A percentile compares a stretch with the other conserved stretches of the same genome.
These are phyloP conservation scores for Pristis pectinata DNA, from an alignment of 2,797 vertebrate genomes.

Conservation along the genomic window DNA sequence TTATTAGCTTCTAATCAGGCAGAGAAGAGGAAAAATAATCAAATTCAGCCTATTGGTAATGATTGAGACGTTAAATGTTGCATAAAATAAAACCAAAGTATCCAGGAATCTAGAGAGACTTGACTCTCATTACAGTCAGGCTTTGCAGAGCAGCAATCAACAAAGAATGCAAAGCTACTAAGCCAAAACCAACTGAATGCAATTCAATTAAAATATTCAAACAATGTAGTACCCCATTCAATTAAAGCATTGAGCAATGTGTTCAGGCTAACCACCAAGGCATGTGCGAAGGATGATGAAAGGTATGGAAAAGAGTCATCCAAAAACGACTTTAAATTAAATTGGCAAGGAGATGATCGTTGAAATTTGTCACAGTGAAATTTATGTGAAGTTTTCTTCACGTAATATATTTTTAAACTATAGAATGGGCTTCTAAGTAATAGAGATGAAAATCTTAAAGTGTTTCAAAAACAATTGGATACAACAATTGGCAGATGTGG, in stretches of 20 bases:
- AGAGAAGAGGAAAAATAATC: background rate
- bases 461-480: too few species aligned
- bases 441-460: background rate
- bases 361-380: background rate
- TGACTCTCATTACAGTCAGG: background rate
- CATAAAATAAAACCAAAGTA: background rate
- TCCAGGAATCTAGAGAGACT: background rate
- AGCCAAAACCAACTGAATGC: background rate
- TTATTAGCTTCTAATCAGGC: background rate
- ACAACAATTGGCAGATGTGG: too few species aligned
- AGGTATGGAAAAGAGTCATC: background rate
- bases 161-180: background rate
- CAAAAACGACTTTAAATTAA: background rate
- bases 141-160: background rate
- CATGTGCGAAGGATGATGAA: background rate
- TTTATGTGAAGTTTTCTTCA: background rate
- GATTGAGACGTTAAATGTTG: background rate
- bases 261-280: background rate
- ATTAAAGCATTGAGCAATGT: background rate
- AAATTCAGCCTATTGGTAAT: background rate
- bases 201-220: background rate
- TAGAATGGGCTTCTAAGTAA: background rate
- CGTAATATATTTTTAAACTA: background rate
- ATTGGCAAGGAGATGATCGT: background rate
- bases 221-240: background rate